These are phyloP conservation scores for Spicauda simplicius DNA, from an alignment of 2,888 invertebrate species.

Conservation along the genomic window DNA sequence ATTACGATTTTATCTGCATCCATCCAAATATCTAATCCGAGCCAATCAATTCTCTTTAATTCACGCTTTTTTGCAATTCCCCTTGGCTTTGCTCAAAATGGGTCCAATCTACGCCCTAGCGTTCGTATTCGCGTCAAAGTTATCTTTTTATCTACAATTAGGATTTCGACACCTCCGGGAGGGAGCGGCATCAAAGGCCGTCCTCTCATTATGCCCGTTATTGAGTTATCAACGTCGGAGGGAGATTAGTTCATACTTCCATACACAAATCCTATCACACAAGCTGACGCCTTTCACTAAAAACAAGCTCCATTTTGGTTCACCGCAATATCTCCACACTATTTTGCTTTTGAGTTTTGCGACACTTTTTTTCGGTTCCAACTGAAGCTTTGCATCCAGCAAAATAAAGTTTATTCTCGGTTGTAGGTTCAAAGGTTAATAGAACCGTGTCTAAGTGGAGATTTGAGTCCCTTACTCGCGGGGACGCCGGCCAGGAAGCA, in stretches of 20 bases:
- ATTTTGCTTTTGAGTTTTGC: constrained; percentile 47
- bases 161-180: constrained; percentile 79
- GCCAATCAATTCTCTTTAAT: constrained; percentile 33
- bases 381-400: constrained; percentile 43
- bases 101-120: constrained; percentile 31
- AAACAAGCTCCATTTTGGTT: constrained; percentile 81
- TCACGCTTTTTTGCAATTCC: constrained; percentile 33
- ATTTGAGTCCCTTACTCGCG: constrained; percentile 61
- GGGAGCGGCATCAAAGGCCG: constrained; percentile 75
- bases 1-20: not conserved
- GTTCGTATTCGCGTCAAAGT: constrained; percentile 58
- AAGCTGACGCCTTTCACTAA: constrained; percentile 83
- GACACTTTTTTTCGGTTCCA: constrained; percentile 41
- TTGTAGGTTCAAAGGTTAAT: constrained; percentile 37
- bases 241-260: constrained; percentile 84
- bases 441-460: constrained; percentile 53
- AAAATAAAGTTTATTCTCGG: constrained; percentile 42
- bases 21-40: constrained; percentile 19
- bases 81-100: constrained; percentile 19
- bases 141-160: constrained; percentile 85
- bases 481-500: constrained; percentile 75
- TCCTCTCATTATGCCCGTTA: constrained; percentile 80
- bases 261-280: constrained; percentile 84
- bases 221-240: constrained; percentile 82
- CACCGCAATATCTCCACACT: constrained; percentile 68